Percentiles rank a stretch among this genome's conserved stretches.
Evolutionary conservation across 2,113 vertebrate genomes (phyloP).

Genomic region (Hemicordylus capensis): DNA sequence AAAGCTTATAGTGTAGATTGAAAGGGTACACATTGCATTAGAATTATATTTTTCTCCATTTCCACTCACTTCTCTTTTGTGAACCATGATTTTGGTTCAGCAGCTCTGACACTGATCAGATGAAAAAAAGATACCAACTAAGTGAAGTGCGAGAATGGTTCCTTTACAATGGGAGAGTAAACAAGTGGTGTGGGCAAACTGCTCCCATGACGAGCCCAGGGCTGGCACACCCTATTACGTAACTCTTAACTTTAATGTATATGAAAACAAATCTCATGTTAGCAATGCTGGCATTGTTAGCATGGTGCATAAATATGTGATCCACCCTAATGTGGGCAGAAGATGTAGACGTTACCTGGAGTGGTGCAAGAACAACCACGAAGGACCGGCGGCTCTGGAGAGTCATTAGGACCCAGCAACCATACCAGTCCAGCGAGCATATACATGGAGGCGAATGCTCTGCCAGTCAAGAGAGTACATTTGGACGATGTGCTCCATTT

Average conservation of each 20-base stretch:
- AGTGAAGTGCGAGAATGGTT: not conserved
- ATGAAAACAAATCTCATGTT: not conserved
- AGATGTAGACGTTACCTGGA: not conserved
- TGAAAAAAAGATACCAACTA: not conserved
- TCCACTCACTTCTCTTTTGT: not conserved
- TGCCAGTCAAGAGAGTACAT: not conserved
- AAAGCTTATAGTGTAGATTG: not conserved
- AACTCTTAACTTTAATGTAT: not conserved
- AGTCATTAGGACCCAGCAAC: not conserved
- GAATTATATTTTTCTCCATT: not conserved
- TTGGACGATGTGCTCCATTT: not conserved
- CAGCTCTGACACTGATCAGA: not conserved
- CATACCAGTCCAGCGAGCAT: not conserved
- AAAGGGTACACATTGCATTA: not conserved
- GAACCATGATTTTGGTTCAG: slow-evolving; percentile 1
- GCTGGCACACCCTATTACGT: not conserved
- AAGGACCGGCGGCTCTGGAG: no score
- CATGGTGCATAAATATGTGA: no score
- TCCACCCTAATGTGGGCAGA: not conserved
- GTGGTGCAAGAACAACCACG: not conserved
- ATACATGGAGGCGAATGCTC: not conserved
- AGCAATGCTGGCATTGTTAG: not conserved
- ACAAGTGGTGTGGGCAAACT: not conserved
- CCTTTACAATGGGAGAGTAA: not conserved
- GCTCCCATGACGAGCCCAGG: not conserved